Base-by-base conservation (phyloP, 2,113 vertebrate species). In the Rhinogobius similis region DNA sequence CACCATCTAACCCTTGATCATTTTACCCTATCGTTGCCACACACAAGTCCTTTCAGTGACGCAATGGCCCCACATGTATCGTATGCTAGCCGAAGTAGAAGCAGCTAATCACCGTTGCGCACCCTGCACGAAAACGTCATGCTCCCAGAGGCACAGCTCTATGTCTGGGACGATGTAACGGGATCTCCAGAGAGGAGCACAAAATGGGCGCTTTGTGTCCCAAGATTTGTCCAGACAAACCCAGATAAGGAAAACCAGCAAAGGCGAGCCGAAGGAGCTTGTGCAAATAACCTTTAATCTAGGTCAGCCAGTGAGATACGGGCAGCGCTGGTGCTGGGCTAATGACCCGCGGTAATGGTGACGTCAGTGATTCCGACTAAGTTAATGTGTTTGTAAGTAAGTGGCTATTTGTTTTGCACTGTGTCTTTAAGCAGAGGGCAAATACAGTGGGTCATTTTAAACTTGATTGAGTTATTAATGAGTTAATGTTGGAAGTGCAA, bases 171-270 rank as follows among this genome's bases (percentile, higher is more conserved):
- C 75, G 46, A 73, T 88, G 91, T 89, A 92, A 93, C 91, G 83
- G 82, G 90, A 93, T 90, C 92, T 92, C 86, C 73, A 82, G 81
- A 88, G 87, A 89, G 83, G 86, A 89, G 84, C 84, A 84, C 82
- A 90, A 92, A 92, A 91, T 90, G 88, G 85, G 83, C 24, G 83
- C 85, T 86, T 91, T 92, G 90, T 92, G 81, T 88, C 82, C 58
- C 79, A 73, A 90, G 89, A 91, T 90, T 90, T 88, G 77, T 88
- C 85, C 84, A 85, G 86, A 84, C 87, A 90, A 84, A 82, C 68
- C 68, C 75, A 73, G 88, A 91, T 90, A 90, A 90, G 83, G 84
- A 80, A 88, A 80, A 76, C 81, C 72, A 86, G 89, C 87, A 85
- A 88, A 87, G 76, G 80, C 63, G 75, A 88, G 72, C 76, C 63